Evolutionary conservation across 2,113 vertebrate genomes (phyloP).

Genomic region (Notechis scutatus): DNA sequence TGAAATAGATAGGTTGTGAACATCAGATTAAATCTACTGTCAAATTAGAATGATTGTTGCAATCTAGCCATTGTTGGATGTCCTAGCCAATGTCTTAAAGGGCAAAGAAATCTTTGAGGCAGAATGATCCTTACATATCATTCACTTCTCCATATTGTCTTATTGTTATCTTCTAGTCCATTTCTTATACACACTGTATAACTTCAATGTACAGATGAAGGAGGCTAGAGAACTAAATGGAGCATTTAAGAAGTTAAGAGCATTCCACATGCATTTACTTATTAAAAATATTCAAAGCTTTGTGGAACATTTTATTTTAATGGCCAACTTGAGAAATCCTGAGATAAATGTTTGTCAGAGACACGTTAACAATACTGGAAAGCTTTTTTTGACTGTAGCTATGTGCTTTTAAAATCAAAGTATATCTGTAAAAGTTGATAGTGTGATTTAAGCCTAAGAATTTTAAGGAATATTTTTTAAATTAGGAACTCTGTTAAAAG

Average conservation of each 20-base stretch:
- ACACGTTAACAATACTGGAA: background rate
- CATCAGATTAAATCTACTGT: background rate
- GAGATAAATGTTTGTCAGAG: background rate
- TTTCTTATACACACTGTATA: background rate
- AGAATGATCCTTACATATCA: background rate
- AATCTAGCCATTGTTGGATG: background rate
- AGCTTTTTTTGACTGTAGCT: background rate
- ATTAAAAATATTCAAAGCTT: background rate
- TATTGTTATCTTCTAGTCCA: background rate
- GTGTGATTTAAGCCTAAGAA: background rate
- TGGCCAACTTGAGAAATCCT: background rate
- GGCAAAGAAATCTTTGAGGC: background rate
- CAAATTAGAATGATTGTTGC: background rate
- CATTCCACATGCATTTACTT: background rate
- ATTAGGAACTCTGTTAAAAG: background rate
- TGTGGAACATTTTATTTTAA: background rate
- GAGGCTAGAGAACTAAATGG: background rate
- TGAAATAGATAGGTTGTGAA: background rate
- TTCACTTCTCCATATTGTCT: background rate
- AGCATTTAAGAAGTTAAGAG: background rate
- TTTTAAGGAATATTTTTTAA: background rate
- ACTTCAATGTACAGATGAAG: background rate
- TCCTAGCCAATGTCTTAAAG: background rate
- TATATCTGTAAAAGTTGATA: background rate
- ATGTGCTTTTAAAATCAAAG: background rate